Conservation (phyloP, 2,888 invertebrate genomes). For the Apamea sordens region DNA sequence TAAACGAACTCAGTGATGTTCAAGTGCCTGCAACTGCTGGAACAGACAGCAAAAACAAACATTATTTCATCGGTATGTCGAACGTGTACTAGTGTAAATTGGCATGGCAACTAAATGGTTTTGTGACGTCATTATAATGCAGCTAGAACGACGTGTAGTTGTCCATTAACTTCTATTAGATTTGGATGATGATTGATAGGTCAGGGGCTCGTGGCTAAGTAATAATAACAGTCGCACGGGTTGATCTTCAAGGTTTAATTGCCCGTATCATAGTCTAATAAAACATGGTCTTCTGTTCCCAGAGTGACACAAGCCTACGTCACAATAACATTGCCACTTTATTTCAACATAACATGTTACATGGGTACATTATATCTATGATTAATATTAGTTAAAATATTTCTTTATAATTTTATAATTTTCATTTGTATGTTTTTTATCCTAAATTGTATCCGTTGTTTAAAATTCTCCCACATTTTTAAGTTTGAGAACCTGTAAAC, state of each 20-base stretch:
- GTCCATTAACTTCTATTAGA: not conserved
- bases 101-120: constrained; percentile 31
- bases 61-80: constrained; percentile 4
- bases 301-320: too few species aligned
- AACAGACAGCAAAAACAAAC: constrained; percentile 32
- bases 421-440: too few species aligned
- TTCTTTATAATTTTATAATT: too few species aligned
- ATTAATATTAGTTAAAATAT: too few species aligned
- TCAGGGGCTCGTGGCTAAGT: not conserved
- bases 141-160: not conserved
- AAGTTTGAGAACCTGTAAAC: too few species aligned
- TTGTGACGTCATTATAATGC: constrained; percentile 11
- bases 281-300: too few species aligned
- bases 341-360: too few species aligned
- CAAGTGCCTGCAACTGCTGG: constrained; percentile 16
- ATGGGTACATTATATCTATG: too few species aligned
- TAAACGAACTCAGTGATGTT: not conserved
- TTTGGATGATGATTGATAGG: not conserved
- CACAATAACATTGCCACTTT: too few species aligned
- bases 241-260: not conserved
- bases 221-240: not conserved
- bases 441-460: too few species aligned
- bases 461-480: too few species aligned
- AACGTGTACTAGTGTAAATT: constrained; percentile 25
- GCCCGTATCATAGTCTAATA: too few species aligned